phyloP scores from a whole-genome alignment of 1,140 invertebrate genomes.

The Trinorchestia longiramus region DNA sequence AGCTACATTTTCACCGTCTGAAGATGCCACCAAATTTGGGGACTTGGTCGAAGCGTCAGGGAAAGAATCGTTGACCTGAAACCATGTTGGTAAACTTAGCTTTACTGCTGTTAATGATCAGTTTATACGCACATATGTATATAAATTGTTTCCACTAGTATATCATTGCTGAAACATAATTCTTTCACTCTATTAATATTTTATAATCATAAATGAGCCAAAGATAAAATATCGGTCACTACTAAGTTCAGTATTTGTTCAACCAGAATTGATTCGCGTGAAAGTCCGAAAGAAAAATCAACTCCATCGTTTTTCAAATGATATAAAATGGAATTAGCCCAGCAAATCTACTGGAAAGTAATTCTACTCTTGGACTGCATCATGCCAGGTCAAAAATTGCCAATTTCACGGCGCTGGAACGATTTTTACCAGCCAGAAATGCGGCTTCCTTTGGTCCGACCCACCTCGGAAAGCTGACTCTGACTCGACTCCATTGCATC shows the following conservation, averaged over 20 bases:
- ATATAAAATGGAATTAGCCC: neutral
- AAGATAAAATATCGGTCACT: neutral
- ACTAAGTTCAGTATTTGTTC: neutral
- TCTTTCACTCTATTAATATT: neutral
- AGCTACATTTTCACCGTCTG: neutral
- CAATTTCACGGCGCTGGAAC: slow-evolving; percentile 10
- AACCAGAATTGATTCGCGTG: neutral
- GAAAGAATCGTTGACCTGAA: neutral
- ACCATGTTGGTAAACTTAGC: neutral
- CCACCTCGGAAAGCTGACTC: slow-evolving; percentile 23
- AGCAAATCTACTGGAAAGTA: neutral
- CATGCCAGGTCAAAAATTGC: neutral
- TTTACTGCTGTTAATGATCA: neutral
- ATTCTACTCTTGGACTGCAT: neutral
- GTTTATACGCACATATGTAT: neutral
- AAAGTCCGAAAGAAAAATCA: neutral
- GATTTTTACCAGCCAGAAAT: neutral
- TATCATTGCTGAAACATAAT: neutral
- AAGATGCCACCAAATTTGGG: neutral
- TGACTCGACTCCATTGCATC: slow-evolving; percentile 46
- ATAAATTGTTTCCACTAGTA: neutral
- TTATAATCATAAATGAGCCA: neutral
- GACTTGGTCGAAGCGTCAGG: neutral
- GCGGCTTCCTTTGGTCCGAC: slow-evolving; percentile 29
- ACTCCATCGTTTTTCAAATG: neutral